Evolutionary conservation across 1,140 invertebrate genomes (phyloP).

Genomic region (Sweltsa coloradensis): DNA sequence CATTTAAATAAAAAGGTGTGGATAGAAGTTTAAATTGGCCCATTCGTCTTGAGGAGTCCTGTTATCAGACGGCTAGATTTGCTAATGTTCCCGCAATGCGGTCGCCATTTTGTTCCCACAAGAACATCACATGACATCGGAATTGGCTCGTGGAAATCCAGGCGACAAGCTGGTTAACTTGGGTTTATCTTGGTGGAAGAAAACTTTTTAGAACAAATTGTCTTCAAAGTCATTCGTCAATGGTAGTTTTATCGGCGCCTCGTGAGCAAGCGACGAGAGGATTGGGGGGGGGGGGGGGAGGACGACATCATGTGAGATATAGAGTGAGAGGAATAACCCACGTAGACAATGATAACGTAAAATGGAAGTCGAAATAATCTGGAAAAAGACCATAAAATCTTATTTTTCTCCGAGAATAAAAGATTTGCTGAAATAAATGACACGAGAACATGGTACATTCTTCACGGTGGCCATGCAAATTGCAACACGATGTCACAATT

Average conservation of each 20-base stretch:
- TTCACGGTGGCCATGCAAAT: too few species aligned
- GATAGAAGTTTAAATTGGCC: slow-evolving; percentile 3
- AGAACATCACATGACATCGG: too few species aligned
- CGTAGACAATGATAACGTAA: too few species aligned
- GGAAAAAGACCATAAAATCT: too few species aligned
- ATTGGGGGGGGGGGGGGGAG: neutral
- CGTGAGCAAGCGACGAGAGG: neutral
- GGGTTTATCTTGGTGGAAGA: neutral
- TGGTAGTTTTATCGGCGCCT: neutral
- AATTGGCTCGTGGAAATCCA: neutral
- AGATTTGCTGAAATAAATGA: too few species aligned
- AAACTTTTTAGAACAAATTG: neutral
- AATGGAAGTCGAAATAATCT: too few species aligned
- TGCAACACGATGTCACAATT: too few species aligned
- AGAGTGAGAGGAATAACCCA: neutral
- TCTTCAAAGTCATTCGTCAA: slow-evolving; percentile 4
- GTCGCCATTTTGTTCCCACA: slow-evolving; percentile 3
- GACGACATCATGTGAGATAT: neutral
- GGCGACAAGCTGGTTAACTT: slow-evolving; percentile 2
- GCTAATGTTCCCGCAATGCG: slow-evolving; percentile 11
- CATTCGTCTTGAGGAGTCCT: slow-evolving; percentile 1
- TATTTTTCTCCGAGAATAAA: too few species aligned
- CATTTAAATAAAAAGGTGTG: slow-evolving; percentile 1
- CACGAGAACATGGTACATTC: too few species aligned
- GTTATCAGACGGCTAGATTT: neutral